Conservation (phyloP, 2,888 invertebrate genomes). For the Dicycla oo region DNA sequence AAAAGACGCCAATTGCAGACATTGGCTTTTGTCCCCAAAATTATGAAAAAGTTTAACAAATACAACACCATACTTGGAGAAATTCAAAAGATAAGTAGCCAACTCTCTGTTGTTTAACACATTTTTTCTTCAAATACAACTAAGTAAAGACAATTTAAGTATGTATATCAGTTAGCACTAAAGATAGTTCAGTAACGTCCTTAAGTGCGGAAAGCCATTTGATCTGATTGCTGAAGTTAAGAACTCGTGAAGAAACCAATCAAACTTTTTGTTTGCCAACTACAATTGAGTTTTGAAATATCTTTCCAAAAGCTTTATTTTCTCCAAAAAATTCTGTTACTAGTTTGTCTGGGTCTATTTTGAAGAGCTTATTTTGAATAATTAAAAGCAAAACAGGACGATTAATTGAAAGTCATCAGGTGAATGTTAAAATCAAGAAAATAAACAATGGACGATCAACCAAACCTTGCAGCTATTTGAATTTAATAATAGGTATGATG, state of each 20-base stretch:
- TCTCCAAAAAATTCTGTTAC: slow-evolving; percentile 20
- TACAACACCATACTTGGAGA: neutral
- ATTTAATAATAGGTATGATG: neutral
- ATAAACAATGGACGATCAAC: slow-evolving; percentile 29
- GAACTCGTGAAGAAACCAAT: slow-evolving; percentile 59
- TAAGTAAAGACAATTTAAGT: neutral
- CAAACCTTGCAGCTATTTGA: neutral
- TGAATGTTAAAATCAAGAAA: slow-evolving; percentile 32
- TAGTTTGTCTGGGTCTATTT: slow-evolving; percentile 41
- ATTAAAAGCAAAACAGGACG: slow-evolving; percentile 33
- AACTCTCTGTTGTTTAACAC: neutral
- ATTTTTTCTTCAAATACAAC: slow-evolving; percentile 2
- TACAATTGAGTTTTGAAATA: slow-evolving; percentile 60
- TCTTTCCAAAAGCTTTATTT: slow-evolving; percentile 28
- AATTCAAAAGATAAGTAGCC: neutral
- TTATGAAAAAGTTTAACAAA: neutral
- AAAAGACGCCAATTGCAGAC: no score
- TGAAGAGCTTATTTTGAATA: slow-evolving; percentile 30
- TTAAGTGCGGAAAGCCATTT: slow-evolving; percentile 30
- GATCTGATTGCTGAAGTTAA: slow-evolving; percentile 55
- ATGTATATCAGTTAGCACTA: slow-evolving; percentile 16
- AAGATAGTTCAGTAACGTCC: slow-evolving; percentile 30
- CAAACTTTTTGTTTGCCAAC: slow-evolving; percentile 64
- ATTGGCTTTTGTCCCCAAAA: neutral
- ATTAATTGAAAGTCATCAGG: slow-evolving; percentile 24